These are phyloP conservation scores for Rhopalosiphum padi DNA, from an alignment of 1,140 invertebrate genomes.

Conservation along the genomic window DNA sequence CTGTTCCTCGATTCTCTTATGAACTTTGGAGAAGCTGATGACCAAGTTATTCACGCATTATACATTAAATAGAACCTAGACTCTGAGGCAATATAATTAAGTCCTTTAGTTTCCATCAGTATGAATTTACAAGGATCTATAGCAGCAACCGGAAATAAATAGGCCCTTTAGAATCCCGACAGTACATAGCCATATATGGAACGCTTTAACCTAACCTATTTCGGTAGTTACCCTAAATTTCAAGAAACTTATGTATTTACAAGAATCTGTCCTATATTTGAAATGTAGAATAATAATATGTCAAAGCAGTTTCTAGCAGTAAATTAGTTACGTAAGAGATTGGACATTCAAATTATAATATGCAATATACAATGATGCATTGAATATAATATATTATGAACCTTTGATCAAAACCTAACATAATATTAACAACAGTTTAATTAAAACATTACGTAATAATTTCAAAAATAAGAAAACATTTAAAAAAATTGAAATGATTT, in stretches of 20 bases:
- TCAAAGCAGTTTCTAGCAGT: background rate
- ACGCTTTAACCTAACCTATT: background rate
- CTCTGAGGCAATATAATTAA: conserved; percentile 28
- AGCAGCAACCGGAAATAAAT: background rate
- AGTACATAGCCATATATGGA: background rate
- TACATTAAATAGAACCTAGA: background rate
- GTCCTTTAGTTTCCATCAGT: conserved; percentile 43
- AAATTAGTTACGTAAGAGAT: background rate
- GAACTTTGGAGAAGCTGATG: background rate
- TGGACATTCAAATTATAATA: background rate
- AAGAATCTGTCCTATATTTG: background rate
- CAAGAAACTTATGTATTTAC: background rate
- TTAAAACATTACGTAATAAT: background rate
- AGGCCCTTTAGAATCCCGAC: conserved; percentile 24
- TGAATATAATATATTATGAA: background rate
- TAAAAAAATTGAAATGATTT: background rate
- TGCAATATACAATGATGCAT: background rate
- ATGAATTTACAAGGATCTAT: conserved; percentile 29
- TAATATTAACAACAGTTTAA: background rate
- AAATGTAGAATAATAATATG: background rate
- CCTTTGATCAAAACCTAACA: background rate
- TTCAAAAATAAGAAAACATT: background rate
- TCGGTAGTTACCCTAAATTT: background rate
- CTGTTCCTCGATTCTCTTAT: background rate
- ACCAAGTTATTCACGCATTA: conserved; percentile 38